These are phyloP conservation scores for Dendrolimus houi DNA, from an alignment of 2,888 invertebrate species.

Conservation along the genomic window DNA sequence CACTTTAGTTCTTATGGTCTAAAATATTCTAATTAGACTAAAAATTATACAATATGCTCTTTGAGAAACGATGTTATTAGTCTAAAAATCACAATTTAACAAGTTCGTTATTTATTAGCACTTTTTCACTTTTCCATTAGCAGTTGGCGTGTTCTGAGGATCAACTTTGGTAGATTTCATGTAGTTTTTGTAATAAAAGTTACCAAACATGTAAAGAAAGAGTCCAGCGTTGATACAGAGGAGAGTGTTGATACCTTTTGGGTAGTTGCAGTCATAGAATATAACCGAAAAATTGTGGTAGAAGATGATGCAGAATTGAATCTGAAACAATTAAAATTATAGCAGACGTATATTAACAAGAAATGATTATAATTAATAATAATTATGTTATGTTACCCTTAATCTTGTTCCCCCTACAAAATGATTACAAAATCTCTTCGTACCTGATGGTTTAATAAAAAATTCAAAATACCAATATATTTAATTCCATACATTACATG, in stretches of 20 bases:
- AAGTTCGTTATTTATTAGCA: slow-evolving; percentile 35
- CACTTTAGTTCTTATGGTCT: no score
- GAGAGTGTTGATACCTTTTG: slow-evolving; percentile 81
- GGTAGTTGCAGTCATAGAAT: slow-evolving; percentile 83
- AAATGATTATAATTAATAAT: not conserved
- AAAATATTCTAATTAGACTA: no score
- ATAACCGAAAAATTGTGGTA: slow-evolving; percentile 81
- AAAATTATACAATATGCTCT: no score
- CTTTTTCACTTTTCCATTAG: slow-evolving; percentile 44
- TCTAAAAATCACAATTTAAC: slow-evolving; percentile 12
- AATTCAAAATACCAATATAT: no score
- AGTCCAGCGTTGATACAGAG: slow-evolving; percentile 80
- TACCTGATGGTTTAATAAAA: no score
- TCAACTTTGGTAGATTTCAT: slow-evolving; percentile 32
- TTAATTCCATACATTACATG: no score
- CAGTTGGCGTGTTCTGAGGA: slow-evolving; percentile 10
- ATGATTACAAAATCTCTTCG: no score
- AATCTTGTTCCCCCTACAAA: no score
- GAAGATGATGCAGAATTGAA: slow-evolving; percentile 86
- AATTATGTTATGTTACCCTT: no score
- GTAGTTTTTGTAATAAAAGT: slow-evolving; percentile 84
- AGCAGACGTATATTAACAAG: slow-evolving; percentile 10
- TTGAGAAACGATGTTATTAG: no score
- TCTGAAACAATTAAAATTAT: slow-evolving; percentile 50
- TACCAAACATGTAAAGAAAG: slow-evolving; percentile 86